These are phyloP conservation scores for Porites australiensis DNA, from an alignment of 64 coral and sea anemone genomes.

Conservation along the genomic window DNA sequence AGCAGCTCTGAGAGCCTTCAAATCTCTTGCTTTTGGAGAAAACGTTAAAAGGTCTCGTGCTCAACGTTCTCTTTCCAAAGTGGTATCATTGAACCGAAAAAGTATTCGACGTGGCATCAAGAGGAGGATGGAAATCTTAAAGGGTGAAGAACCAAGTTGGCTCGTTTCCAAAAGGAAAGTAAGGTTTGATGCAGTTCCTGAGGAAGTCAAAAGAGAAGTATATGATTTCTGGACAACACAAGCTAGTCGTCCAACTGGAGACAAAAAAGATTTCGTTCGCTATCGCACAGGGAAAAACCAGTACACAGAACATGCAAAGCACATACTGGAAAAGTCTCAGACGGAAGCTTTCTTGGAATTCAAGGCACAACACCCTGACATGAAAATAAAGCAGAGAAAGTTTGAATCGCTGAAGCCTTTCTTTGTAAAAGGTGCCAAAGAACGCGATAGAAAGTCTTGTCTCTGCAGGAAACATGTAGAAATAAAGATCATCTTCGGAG, in stretches of 20 bases:
- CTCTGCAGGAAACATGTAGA: too few relatives aligned
- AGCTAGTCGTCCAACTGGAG: conserved; percentile 36
- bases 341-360: too few relatives aligned
- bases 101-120: conserved; percentile 30
- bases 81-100: conserved; percentile 40
- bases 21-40: too few relatives aligned
- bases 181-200: conserved; percentile 36
- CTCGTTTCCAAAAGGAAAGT: conserved; percentile 45
- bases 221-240: conserved; percentile 38
- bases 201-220: not conserved
- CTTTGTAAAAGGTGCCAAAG: too few relatives aligned
- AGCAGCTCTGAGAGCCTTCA: too few relatives aligned
- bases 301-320: conserved; percentile 43
- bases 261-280: conserved; percentile 50
- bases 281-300: conserved; percentile 11
- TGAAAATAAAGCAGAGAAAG: too few relatives aligned
- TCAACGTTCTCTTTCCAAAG: too few relatives aligned
- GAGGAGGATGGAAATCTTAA: not conserved
- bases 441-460: too few relatives aligned
- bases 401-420: too few relatives aligned
- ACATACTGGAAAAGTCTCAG: conserved; percentile 65
- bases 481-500: too few relatives aligned
- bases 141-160: conserved; percentile 51
- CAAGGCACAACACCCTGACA: too few relatives aligned
- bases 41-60: too few relatives aligned